A percentile compares a stretch with the other conserved stretches of the same genome.
These are phyloP conservation scores for Laupala kohalensis DNA, from an alignment of 1,140 invertebrate species.

Conservation along the genomic window DNA sequence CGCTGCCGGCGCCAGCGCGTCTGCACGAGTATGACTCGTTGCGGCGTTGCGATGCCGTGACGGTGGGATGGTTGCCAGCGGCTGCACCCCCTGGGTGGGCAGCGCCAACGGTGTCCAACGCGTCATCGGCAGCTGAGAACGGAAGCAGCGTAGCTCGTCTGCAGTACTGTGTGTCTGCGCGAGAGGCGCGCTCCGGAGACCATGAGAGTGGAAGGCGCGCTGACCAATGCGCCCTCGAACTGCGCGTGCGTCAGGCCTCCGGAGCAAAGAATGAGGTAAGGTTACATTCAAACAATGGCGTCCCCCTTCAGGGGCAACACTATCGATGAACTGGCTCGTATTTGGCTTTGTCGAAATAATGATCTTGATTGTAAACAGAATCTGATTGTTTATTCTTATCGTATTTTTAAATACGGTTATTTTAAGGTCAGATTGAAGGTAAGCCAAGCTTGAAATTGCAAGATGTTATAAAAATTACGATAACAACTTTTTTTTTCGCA, in stretches of 20 bases:
- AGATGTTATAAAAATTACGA: no score
- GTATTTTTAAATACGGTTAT: background rate
- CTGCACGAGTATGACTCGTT: conserved; percentile 25
- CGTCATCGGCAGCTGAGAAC: background rate
- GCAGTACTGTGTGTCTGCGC: conserved; percentile 14
- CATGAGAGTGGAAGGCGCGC: conserved; percentile 19
- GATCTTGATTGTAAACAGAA: background rate
- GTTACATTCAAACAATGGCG: background rate
- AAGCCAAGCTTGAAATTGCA: no score
- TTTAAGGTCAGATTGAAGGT: no score
- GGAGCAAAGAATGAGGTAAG: background rate
- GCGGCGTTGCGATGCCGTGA: conserved; percentile 29
- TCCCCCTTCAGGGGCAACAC: background rate
- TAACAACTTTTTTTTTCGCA: no score
- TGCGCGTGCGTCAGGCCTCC: conserved; percentile 14
- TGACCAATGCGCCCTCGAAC: conserved; percentile 33
- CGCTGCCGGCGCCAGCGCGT: conserved; percentile 25
- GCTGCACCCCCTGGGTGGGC: conserved; percentile 22
- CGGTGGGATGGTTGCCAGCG: conserved; percentile 30
- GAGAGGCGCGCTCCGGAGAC: background rate
- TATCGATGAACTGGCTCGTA: background rate
- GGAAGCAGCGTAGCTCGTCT: no score
- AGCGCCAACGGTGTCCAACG: background rate
- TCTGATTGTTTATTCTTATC: background rate
- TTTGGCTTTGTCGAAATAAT: background rate